Percentiles rank a stretch among this genome's conserved stretches.
These are phyloP conservation scores for Oscheius sp. DNA, from an alignment of 1,140 invertebrate species.

Conservation along the genomic window DNA sequence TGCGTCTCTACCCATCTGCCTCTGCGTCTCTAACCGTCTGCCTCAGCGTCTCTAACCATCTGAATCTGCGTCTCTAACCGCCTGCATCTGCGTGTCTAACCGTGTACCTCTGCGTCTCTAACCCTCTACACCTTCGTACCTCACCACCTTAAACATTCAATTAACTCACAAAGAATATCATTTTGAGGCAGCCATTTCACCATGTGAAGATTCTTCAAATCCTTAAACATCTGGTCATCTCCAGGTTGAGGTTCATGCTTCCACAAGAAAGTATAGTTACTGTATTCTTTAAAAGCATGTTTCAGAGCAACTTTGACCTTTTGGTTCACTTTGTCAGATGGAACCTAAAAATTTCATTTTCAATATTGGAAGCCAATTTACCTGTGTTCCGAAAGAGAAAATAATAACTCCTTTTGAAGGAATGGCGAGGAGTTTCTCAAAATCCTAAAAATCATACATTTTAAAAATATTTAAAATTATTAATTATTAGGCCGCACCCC, in stretches of 20 bases:
- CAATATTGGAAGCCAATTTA: background rate
- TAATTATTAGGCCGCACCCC: background rate
- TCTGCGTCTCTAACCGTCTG: too few species aligned
- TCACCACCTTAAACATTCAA: background rate
- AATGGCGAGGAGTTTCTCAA: constrained; percentile 6
- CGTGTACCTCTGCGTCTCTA: background rate
- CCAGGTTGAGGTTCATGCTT: constrained; percentile 16
- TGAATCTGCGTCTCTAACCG: too few species aligned
- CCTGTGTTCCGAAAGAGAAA: constrained; percentile 30
- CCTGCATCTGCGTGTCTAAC: too few species aligned
- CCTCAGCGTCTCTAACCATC: too few species aligned
- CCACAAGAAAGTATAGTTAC: constrained; percentile 25
- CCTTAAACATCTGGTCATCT: constrained; percentile 16
- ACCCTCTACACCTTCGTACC: background rate
- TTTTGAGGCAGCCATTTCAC: constrained; percentile 33
- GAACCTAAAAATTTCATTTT: background rate
- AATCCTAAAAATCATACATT: background rate
- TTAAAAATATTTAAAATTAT: too few species aligned
- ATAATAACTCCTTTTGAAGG: constrained; percentile 17
- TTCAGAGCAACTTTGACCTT: background rate
- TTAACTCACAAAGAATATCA: constrained; percentile 26
- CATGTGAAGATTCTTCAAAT: constrained; percentile 10
- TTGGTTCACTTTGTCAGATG: background rate
- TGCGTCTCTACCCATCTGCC: too few species aligned
- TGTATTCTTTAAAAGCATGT: constrained; percentile 9